Percentiles rank a stretch among this genome's conserved stretches.
These are phyloP conservation scores for Zygaena filipendulae DNA, from an alignment of 2,888 invertebrate genomes.

Conservation along the genomic window DNA sequence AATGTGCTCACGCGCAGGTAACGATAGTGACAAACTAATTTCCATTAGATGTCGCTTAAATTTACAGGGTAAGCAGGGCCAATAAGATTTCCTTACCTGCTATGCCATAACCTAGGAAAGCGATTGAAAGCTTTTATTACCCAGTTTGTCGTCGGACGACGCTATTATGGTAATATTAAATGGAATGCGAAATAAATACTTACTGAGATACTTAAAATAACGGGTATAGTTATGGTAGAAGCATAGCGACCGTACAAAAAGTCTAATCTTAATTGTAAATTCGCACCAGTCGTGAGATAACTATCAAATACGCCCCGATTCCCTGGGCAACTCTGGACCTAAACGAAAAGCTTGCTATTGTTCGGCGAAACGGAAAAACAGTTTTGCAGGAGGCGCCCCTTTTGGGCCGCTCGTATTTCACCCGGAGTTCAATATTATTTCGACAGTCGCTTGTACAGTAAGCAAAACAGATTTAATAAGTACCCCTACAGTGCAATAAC, in stretches of 20 bases:
- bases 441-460: conserved; percentile 48
- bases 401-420: conserved; percentile 58
- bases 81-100: conserved; percentile 38
- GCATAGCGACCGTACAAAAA: too few species aligned
- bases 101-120: too few species aligned
- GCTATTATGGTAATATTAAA: conserved; percentile 49
- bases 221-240: too few species aligned
- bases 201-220: too few species aligned
- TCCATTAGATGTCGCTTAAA: conserved; percentile 41
- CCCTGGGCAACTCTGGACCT: too few species aligned
- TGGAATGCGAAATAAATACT: conserved; percentile 53
- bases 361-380: conserved; percentile 59
- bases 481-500: too few species aligned
- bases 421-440: conserved; percentile 64
- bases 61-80: conserved; percentile 29
- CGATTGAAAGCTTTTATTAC: conserved; percentile 50
- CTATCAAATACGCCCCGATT: too few species aligned
- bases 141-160: conserved; percentile 46
- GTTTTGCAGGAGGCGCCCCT: conserved; percentile 52
- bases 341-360: conserved; percentile 52
- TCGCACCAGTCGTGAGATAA: too few species aligned
- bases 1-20: conserved; percentile 54
- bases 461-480: too few species aligned
- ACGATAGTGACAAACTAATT: conserved; percentile 56
- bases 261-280: too few species aligned